These are phyloP conservation scores for Ctena decussata DNA, from an alignment of 2,888 invertebrate genomes.

Conservation along the genomic window DNA sequence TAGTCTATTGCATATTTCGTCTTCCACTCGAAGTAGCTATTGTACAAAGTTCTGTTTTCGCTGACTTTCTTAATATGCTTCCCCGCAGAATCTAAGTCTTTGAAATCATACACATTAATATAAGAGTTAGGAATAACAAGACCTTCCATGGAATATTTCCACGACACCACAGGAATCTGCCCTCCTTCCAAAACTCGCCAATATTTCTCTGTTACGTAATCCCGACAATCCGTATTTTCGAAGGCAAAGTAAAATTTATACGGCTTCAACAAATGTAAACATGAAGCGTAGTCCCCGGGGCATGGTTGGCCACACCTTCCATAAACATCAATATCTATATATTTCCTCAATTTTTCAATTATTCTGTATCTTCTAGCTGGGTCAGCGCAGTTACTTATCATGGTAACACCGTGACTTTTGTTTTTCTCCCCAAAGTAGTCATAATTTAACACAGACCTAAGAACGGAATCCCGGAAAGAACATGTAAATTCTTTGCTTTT, in stretches of 20 bases:
- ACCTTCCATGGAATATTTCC: constrained; percentile 56
- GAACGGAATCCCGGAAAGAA: no score
- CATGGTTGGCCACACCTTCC: constrained; percentile 32
- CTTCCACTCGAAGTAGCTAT: constrained; percentile 74
- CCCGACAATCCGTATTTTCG: constrained; percentile 76
- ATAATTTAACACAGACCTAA: background rate
- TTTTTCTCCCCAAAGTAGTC: constrained; percentile 16
- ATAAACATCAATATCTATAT: constrained; percentile 20
- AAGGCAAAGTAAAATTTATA: constrained; percentile 77
- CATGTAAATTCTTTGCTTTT: no score
- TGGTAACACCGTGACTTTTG: constrained; percentile 15
- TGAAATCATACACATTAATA: constrained; percentile 70
- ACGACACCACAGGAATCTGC: constrained; percentile 75
- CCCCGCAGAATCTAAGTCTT: constrained; percentile 57
- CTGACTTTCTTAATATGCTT: constrained; percentile 64
- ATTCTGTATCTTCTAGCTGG: constrained; percentile 42
- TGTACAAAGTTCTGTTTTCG: constrained; percentile 67
- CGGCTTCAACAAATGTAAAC: constrained; percentile 44
- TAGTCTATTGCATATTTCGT: constrained; percentile 61
- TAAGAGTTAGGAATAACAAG: constrained; percentile 53
- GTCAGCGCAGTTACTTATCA: constrained; percentile 48
- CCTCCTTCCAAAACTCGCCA: constrained; percentile 66
- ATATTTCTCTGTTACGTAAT: constrained; percentile 78
- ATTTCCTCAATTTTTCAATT: constrained; percentile 25
- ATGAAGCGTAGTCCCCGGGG: constrained; percentile 11